These are phyloP conservation scores for Egretta garzetta DNA, from an alignment of 2,113 vertebrate genomes.

Conservation along the genomic window DNA sequence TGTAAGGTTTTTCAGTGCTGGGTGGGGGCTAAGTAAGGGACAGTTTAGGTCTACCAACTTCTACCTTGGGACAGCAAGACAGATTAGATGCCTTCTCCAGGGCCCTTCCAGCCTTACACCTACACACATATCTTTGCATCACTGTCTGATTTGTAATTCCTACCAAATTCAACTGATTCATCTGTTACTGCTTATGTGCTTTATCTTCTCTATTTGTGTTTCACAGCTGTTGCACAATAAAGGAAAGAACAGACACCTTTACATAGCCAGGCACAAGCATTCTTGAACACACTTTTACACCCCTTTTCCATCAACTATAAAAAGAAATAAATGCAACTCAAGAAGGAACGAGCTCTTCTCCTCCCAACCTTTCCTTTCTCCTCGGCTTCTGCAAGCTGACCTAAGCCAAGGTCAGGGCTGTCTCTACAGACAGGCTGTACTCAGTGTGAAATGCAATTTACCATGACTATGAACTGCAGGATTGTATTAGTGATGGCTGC, in stretches of 20 bases:
- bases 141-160: neutral
- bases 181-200: neutral
- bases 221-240: neutral
- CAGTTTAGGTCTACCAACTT: neutral
- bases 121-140: neutral
- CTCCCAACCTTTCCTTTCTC: neutral
- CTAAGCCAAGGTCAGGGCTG: neutral
- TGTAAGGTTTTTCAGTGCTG: neutral
- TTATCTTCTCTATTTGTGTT: neutral
- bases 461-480: neutral
- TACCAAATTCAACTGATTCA: neutral
- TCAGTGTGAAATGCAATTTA: conserved; percentile 12
- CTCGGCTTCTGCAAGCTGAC: neutral
- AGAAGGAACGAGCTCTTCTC: neutral
- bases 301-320: neutral
- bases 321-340: neutral
- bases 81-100: neutral
- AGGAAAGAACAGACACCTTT: neutral
- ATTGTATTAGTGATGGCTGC: neutral
- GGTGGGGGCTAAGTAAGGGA: neutral
- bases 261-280: neutral
- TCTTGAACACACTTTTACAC: neutral
- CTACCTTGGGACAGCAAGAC: neutral
- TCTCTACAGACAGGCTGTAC: neutral
- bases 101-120: neutral